These are phyloP conservation scores for Drosophila quadrilineata DNA, from an alignment of 1,140 invertebrate genomes.

Conservation along the genomic window DNA sequence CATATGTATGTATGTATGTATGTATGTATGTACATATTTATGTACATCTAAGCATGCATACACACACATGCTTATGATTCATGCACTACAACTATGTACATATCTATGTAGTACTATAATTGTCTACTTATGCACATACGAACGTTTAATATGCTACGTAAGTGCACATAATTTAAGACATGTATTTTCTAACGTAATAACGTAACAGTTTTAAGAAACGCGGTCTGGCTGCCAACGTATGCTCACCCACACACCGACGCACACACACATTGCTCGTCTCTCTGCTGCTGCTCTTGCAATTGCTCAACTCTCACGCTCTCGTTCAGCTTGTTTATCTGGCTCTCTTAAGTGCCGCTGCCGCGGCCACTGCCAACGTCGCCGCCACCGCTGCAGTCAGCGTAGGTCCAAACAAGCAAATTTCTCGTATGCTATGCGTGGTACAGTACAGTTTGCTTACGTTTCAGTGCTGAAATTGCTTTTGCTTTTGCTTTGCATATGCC, in stretches of 20 bases:
- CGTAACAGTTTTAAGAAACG: slow-evolving; percentile 16
- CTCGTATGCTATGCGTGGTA: no score
- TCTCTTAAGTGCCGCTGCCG: background rate
- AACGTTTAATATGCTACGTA: background rate
- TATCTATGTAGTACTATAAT: background rate
- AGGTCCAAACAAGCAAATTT: no score
- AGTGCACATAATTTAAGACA: slow-evolving; percentile 34
- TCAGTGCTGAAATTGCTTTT: slow-evolving; percentile 34
- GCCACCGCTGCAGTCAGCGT: no score
- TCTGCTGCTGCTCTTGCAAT: slow-evolving; percentile 2
- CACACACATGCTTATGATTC: no score
- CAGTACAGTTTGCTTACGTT: slow-evolving; percentile 46
- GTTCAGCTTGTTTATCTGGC: slow-evolving; percentile 7
- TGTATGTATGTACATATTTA: background rate
- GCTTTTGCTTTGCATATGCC: slow-evolving; percentile 24
- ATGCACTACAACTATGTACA: no score
- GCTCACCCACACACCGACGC: background rate
- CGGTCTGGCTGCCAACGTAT: no score
- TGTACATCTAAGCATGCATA: background rate
- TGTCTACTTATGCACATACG: background rate
- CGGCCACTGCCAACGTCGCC: no score
- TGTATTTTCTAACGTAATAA: slow-evolving; percentile 28
- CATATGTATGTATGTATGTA: background rate
- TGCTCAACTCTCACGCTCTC: slow-evolving; percentile 5
- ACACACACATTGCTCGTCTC: background rate